A percentile compares a stretch with the other conserved stretches of the same genome.
Evolutionary conservation across 2,113 vertebrate species (phyloP).

Genomic region (Mastomys coucha): DNA sequence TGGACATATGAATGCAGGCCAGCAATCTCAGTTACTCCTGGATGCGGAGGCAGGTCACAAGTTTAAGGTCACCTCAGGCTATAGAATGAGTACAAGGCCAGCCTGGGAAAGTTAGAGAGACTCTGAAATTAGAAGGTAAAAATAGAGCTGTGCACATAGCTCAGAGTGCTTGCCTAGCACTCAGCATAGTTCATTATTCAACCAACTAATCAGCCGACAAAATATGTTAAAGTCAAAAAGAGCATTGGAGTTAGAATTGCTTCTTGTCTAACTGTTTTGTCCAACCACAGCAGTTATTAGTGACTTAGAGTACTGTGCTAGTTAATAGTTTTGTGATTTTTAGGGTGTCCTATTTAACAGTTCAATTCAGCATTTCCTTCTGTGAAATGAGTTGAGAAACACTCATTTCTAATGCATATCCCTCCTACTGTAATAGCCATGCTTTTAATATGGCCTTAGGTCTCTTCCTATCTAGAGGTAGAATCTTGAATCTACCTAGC

Average conservation of each 20-base stretch:
- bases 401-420: neutral
- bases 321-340: neutral
- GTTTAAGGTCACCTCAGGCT: neutral
- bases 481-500: neutral
- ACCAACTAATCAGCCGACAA: neutral
- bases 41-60: neutral
- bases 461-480: neutral
- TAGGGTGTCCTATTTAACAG: neutral
- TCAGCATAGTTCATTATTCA: neutral
- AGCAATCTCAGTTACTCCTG: neutral
- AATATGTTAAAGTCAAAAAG: neutral
- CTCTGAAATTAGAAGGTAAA: neutral
- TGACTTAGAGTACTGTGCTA: neutral
- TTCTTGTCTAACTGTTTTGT: neutral
- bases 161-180: neutral
- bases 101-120: neutral
- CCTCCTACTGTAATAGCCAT: neutral
- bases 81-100: neutral
- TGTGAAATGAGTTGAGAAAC: neutral
- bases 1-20: neutral
- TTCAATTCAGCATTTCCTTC: neutral
- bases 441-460: neutral
- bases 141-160: neutral
- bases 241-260: neutral
- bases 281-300: neutral